phyloP scores from a whole-genome alignment of 2,113 vertebrate genomes.

The Beaufortia kweichowensis region DNA sequence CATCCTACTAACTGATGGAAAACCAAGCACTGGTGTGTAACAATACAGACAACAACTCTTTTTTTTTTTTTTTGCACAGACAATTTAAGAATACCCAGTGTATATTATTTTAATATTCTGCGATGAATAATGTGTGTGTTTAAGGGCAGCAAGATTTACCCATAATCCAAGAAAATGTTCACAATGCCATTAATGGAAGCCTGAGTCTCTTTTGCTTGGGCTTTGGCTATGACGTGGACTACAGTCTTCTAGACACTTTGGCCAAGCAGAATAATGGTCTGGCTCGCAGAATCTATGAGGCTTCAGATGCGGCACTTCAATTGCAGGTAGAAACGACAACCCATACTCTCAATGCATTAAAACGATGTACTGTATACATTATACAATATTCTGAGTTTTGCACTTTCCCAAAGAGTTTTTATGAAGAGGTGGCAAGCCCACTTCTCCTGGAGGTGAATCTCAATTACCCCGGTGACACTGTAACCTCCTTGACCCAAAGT shows the following conservation, averaged over 20 bases:
- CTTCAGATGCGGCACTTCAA: constrained; percentile 85
- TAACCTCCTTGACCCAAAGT: constrained; percentile 76
- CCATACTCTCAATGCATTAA: neutral
- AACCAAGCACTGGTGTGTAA: constrained; percentile 63
- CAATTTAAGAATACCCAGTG: neutral
- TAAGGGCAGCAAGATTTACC: constrained; percentile 67
- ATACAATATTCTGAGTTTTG: neutral
- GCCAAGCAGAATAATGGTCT: constrained; percentile 83
- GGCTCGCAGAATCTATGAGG: constrained; percentile 86
- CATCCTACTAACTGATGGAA: constrained; percentile 77
- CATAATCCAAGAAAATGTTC: constrained; percentile 79
- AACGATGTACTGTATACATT: neutral
- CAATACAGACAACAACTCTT: neutral
- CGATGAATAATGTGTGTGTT: constrained; percentile 7
- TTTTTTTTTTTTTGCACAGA: neutral
- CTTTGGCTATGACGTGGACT: constrained; percentile 86
- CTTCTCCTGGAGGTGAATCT: constrained; percentile 79
- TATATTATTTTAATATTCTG: neutral
- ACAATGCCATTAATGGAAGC: constrained; percentile 64
- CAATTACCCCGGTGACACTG: constrained; percentile 74
- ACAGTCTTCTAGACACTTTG: constrained; percentile 86
- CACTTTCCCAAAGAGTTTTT: constrained; percentile 52
- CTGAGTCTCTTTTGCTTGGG: constrained; percentile 88
- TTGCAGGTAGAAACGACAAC: constrained; percentile 77
- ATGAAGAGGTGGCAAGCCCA: constrained; percentile 85